These are phyloP conservation scores for Bostrychus sinensis DNA, from an alignment of 2,113 vertebrate genomes.

Conservation along the genomic window DNA sequence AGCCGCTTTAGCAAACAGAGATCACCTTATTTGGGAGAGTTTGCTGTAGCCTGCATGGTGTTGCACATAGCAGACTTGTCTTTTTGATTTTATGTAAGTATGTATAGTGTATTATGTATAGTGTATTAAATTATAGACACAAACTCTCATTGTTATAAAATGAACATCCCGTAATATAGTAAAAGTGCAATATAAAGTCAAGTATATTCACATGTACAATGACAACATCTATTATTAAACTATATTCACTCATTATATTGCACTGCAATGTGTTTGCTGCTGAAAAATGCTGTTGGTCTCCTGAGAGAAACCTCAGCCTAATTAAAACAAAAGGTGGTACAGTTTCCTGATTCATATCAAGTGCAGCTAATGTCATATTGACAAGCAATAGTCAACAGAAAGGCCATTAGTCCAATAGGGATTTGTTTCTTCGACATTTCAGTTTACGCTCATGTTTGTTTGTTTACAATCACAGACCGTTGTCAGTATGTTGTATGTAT, in stretches of 20 bases:
- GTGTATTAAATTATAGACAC: not conserved
- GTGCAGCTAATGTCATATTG: not conserved
- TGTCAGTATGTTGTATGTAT: no score
- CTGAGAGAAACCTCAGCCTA: not conserved
- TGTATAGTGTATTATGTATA: no score
- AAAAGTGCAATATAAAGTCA: no score
- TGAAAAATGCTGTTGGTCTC: conserved; percentile 4
- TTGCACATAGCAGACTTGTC: no score
- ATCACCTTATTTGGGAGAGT: not conserved
- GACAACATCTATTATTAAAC: conserved; percentile 19
- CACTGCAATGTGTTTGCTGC: conserved; percentile 13
- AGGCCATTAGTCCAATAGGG: not conserved
- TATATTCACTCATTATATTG: not conserved
- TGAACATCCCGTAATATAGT: no score
- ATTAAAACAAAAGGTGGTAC: not conserved
- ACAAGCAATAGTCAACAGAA: not conserved
- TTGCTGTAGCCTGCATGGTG: not conserved
- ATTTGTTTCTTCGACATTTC: no score
- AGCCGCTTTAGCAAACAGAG: no score
- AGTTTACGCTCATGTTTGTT: no score
- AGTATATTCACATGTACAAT: conserved; percentile 1
- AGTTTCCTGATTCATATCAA: not conserved
- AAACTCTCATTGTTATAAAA: not conserved
- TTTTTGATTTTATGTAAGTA: no score
- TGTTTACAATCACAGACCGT: not conserved